Evolutionary conservation across 1,140 invertebrate genomes (phyloP).

Genomic region (Bombus soroeensis): DNA sequence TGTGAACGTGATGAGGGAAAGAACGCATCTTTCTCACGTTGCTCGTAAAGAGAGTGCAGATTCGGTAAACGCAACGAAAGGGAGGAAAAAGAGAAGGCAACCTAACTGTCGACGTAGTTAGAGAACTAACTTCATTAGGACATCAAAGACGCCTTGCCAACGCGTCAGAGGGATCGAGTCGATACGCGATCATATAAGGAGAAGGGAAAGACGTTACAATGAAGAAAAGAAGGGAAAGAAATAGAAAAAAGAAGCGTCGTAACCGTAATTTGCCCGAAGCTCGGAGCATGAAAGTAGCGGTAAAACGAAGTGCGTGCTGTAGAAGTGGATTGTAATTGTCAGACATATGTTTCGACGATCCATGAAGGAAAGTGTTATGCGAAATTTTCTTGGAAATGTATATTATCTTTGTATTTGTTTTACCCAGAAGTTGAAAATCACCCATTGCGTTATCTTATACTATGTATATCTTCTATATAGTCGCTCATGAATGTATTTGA

Average conservation of each 20-base stretch:
- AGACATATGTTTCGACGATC: neutral
- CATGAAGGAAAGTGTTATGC: neutral
- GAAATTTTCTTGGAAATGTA: neutral
- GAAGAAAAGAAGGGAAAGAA: neutral
- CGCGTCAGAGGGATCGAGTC: slow-evolving; percentile 8
- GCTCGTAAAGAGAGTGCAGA: neutral
- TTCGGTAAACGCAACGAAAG: slow-evolving; percentile 5
- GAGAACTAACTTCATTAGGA: slow-evolving; percentile 67
- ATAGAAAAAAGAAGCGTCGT: neutral
- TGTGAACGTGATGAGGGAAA: neutral
- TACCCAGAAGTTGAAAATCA: neutral
- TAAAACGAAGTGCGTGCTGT: neutral
- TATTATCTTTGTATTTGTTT: neutral
- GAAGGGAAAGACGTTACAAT: neutral
- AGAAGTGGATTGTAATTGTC: neutral
- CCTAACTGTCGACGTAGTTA: slow-evolving; percentile 56
- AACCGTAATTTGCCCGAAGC: neutral
- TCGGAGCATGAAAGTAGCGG: neutral
- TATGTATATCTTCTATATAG: too few species aligned
- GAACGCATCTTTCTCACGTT: neutral
- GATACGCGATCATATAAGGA: neutral
- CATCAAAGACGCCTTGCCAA: slow-evolving; percentile 65
- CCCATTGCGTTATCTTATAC: too few species aligned
- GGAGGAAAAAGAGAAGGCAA: neutral
- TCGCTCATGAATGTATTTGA: too few species aligned